Evolutionary conservation across 2,113 vertebrate genomes (phyloP), one percentile per base, ranked within the genome.

Genomic region (Hassar affinis): DNA sequence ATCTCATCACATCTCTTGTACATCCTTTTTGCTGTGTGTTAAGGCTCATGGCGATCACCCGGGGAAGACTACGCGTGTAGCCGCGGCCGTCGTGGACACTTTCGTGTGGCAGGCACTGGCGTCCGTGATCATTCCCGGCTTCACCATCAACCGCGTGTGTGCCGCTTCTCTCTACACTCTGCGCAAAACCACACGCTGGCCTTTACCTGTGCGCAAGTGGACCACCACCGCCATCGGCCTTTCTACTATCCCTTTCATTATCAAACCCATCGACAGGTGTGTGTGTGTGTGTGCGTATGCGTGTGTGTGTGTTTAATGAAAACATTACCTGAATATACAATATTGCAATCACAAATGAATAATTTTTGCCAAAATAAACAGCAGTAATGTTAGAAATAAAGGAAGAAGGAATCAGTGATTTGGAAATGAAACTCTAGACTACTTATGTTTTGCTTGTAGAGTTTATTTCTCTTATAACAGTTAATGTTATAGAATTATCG

Each of bases 101-200:
- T 98, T 99, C 0, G 89, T 99, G 68, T 99, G 98, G 97, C 98
- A 99, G 92, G 93, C 96, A 25, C 90, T 99, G 85, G 98, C 98
- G 61, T 99, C 97, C 0, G 97, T 99, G 68, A 95, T 94, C 84
- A 95, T 99, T 88, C 97, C 97, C 0, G 97, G 98, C 61, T 93
- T 99, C 94, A 98, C 97, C 84, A 98, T 99, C 89, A 99, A 99
- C 93, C 96, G 97, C 0, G 87, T 99, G 49, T 99, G 98, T 0
- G 96, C 97, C 0, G 90, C 92, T 12, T 99, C 97, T 0, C 95
- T 98, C 42, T 94, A 94, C 80, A 79, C 96, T 89, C 93, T 99
- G 92, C 93, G 93, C 1, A 81, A 90, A 15, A 84, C 93, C 83
- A 99, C 97, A 18, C 95, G 88, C 86, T 97, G 94, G 97, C 97